Percentiles rank a stretch among this genome's conserved stretches.
These are phyloP conservation scores for Coelopa frigida DNA, from an alignment of 1,140 invertebrate genomes.

Conservation along the genomic window DNA sequence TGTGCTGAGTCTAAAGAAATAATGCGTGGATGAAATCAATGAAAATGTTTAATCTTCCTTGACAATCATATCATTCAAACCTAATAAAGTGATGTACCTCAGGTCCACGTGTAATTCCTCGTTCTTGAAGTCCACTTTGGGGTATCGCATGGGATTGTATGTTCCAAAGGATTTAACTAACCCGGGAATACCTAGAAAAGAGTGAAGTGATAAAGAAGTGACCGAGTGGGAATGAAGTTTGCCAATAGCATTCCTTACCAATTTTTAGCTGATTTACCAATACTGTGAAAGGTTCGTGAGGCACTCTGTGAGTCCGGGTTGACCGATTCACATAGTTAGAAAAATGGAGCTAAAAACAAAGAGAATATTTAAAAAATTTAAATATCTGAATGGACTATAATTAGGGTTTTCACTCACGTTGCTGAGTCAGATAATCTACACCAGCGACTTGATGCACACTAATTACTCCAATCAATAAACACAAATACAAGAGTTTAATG, in stretches of 20 bases:
- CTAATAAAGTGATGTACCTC: conserved; percentile 52
- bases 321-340: conserved; percentile 54
- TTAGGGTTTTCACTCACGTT: too few relatives aligned
- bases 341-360: conserved; percentile 51
- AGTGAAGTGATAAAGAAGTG: too few relatives aligned
- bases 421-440: too few relatives aligned
- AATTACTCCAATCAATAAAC: too few relatives aligned
- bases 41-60: conserved; percentile 43
- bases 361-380: not conserved
- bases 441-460: too few relatives aligned
- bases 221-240: too few relatives aligned
- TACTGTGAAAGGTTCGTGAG: conserved; percentile 54
- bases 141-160: conserved; percentile 32
- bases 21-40: not conserved
- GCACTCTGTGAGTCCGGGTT: conserved; percentile 56
- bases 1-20: conserved; percentile 18
- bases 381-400: too few relatives aligned
- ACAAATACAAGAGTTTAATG: too few relatives aligned
- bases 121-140: conserved; percentile 32
- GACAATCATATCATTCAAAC: conserved; percentile 54
- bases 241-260: too few relatives aligned
- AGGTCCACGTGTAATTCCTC: conserved; percentile 57
- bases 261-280: conserved; percentile 52
- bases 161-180: conserved; percentile 23
- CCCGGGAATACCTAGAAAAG: conserved; percentile 27